These are phyloP conservation scores for Crocidura indochinensis DNA, from an alignment of 2,797 vertebrate genomes.

Conservation along the genomic window DNA sequence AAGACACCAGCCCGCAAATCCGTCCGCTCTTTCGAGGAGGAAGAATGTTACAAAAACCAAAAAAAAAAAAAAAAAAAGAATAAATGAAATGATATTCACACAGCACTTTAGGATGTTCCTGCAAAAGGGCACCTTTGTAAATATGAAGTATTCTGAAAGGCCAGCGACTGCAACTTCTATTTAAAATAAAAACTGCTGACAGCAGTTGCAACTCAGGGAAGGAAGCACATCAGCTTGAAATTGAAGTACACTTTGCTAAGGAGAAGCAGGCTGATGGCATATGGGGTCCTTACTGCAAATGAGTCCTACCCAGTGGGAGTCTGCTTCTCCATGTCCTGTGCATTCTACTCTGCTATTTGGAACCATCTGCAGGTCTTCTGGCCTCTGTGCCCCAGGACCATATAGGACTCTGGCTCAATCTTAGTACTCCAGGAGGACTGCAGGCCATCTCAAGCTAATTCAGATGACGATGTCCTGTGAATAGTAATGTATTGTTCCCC, in stretches of 20 bases:
- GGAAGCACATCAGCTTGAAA: conserved; percentile 79
- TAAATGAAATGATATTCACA: conserved; percentile 83
- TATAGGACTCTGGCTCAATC: background rate
- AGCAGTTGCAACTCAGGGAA: conserved; percentile 72
- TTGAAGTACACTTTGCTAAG: conserved; percentile 78
- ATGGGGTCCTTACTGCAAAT: conserved; percentile 66
- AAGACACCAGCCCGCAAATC: no score
- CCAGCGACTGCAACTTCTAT: conserved; percentile 73
- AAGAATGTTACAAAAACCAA: conserved; percentile 66
- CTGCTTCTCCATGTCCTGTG: background rate
- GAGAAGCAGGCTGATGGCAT: conserved; percentile 52
- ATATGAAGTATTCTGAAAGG: conserved; percentile 82
- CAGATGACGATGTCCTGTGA: background rate
- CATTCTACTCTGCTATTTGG: conserved; percentile 1
- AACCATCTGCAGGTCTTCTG: background rate
- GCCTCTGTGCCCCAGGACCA: conserved; percentile 32
- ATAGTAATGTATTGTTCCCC: background rate
- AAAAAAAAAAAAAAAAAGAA: no score
- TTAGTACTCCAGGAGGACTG: background rate
- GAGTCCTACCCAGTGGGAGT: conserved; percentile 51
- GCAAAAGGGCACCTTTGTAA: conserved; percentile 80
- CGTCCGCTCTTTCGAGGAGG: no score
- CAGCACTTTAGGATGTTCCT: conserved; percentile 77
- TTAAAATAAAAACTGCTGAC: conserved; percentile 83
- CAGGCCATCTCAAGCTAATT: conserved; percentile 20